Evolutionary conservation across 2,888 invertebrate genomes (phyloP).

Genomic region (Abrostola tripartita): DNA sequence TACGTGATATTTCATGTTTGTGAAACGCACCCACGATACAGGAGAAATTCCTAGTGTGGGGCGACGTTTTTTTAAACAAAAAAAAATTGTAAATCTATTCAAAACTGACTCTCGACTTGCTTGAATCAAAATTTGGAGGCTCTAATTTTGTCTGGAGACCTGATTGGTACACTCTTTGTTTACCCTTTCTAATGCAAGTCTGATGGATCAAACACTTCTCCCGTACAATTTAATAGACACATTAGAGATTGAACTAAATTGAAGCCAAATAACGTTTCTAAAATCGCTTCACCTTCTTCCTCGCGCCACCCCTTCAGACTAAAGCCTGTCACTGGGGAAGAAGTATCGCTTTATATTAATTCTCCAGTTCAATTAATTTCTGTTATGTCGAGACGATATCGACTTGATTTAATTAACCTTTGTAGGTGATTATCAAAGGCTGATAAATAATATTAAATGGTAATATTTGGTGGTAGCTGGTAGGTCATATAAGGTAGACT

Average conservation of each 20-base stretch:
- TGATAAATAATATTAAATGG: constrained; percentile 25
- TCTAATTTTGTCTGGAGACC: too few species aligned
- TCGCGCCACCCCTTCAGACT: constrained; percentile 55
- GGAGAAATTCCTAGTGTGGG: too few species aligned
- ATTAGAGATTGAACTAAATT: neutral
- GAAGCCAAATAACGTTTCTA: neutral
- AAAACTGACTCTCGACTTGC: too few species aligned
- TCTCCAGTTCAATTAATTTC: constrained; percentile 81
- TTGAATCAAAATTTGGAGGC: too few species aligned
- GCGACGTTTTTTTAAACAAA: too few species aligned
- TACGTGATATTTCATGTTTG: too few species aligned
- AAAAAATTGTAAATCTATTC: too few species aligned
- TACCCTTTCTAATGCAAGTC: too few species aligned
- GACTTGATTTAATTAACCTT: constrained; percentile 78
- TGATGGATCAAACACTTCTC: too few species aligned
- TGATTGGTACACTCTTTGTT: too few species aligned
- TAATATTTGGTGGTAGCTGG: constrained; percentile 7
- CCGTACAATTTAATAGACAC: too few species aligned
- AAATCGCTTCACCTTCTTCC: constrained; percentile 50
- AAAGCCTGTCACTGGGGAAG: constrained; percentile 78
- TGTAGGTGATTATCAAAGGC: constrained; percentile 48
- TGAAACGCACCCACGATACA: too few species aligned
- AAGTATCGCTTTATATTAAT: constrained; percentile 84
- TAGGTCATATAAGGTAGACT: constrained; percentile 6
- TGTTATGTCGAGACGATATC: constrained; percentile 77